Conservation (phyloP, 2,888 invertebrate genomes). For the Brassicogethes aeneus region DNA sequence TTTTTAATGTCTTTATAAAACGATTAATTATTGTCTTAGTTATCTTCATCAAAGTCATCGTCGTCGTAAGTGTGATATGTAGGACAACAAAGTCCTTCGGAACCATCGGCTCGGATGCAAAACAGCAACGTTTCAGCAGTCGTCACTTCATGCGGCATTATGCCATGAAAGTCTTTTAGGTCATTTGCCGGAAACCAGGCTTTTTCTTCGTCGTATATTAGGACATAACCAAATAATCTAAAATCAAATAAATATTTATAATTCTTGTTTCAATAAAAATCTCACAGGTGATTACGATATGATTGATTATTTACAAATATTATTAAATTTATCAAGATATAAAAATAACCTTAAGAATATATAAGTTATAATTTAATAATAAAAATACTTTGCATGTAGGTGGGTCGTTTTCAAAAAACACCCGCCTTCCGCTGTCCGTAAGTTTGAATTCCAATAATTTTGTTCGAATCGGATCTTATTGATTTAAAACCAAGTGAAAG, state of each 20-base stretch:
- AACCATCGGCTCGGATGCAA: conserved; percentile 76
- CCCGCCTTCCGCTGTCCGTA: too few species aligned
- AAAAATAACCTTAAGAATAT: too few species aligned
- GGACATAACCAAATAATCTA: conserved; percentile 68
- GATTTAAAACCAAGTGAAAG: too few species aligned
- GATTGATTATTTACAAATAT: too few species aligned
- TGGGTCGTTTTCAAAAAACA: too few species aligned
- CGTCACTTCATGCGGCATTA: conserved; percentile 75
- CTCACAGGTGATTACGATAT: too few species aligned
- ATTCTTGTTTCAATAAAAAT: too few species aligned
- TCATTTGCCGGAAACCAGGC: conserved; percentile 90
- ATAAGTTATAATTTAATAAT: too few species aligned
- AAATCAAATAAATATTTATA: conserved; percentile 21
- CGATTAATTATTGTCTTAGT: background rate
- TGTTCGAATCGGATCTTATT: too few species aligned
- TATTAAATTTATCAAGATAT: too few species aligned
- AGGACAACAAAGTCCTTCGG: conserved; percentile 75
- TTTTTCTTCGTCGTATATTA: conserved; percentile 82
- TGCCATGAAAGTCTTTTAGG: conserved; percentile 80
- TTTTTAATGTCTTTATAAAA: background rate
- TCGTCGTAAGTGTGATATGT: conserved; percentile 51
- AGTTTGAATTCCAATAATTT: too few species aligned
- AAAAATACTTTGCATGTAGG: too few species aligned
- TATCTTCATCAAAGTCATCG: conserved; percentile 19
- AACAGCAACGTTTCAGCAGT: conserved; percentile 69